A percentile compares a stretch with the other conserved stretches of the same genome.
Evolutionary conservation across 2,797 vertebrate genomes (phyloP).

Genomic region (Kryptopterus vitreolus): DNA sequence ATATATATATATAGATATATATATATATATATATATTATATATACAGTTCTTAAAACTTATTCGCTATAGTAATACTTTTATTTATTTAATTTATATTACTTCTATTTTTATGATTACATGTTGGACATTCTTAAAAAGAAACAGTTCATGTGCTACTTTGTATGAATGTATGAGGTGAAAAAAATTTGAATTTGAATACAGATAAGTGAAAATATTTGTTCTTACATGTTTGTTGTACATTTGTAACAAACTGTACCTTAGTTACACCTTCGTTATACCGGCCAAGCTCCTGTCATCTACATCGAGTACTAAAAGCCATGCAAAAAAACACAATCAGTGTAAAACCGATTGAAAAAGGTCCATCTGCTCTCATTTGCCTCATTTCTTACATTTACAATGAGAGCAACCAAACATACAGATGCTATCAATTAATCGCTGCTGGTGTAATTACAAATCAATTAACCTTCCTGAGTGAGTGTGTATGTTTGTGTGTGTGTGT

Average conservation of each 20-base stretch:
- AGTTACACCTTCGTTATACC: not conserved
- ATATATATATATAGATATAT: no score
- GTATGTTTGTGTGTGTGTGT: slow-evolving; percentile 21
- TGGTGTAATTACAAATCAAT: slow-evolving; percentile 81
- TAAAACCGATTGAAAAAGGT: no score
- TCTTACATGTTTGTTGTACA: not conserved
- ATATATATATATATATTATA: no score
- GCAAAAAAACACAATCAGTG: slow-evolving; percentile 16
- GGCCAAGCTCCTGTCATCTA: not conserved
- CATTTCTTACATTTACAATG: slow-evolving; percentile 79
- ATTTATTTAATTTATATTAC: no score
- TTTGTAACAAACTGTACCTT: not conserved
- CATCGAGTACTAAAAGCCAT: not conserved
- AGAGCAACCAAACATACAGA: slow-evolving; percentile 80
- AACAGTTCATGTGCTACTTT: no score
- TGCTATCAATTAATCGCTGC: slow-evolving; percentile 81
- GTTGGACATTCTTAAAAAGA: no score
- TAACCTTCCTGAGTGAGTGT: slow-evolving; percentile 75
- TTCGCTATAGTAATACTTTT: no score
- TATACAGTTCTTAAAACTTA: no score
- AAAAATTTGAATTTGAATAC: no score
- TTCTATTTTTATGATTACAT: no score
- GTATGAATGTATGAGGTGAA: no score
- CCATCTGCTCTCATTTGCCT: slow-evolving; percentile 46
- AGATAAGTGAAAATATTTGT: not conserved